Base-by-base conservation (phyloP, 2,888 invertebrate genomes). In the Parochlus steinenii region DNA sequence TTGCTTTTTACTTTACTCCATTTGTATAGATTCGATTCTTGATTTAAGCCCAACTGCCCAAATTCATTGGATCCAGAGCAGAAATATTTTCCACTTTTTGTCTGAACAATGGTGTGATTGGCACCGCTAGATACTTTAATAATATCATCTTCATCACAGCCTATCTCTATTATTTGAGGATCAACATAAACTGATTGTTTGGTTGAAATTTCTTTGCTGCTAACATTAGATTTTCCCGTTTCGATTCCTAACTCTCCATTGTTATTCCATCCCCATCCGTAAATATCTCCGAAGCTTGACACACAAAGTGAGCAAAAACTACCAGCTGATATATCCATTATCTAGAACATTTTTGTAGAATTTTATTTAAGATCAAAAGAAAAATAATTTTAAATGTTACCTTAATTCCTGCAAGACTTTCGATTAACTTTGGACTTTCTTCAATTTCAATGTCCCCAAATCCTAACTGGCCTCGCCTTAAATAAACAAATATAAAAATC, bases 231-330 rank as follows among this genome's bases (percentile, higher is more conserved):
- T 3, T 39, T 29, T 38, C 14, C 30, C 38, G 36, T 22, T 20
- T 56, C 53, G 19, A 79, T 54, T 6, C 90, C 90, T 11, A 92
- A 58, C 55, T 92, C 87, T 0, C 90, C 89, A 47, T 69, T 71
- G 41, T 78, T 74, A 58, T 92, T 92, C 77, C 82, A 87, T 6
- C 92, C 92, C 90, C 92, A 92, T 3, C 70, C 65, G 51, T 89
- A 92, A 0, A 89, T 49, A 53, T 89, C 89, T 10, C 86, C 87
- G 54, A 66, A 69, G 47, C 69, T 65, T 44, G 82, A 83, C 6
- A 87, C 53, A 7, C 77, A 85, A 33, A 76, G 67, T 35, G 75
- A 77, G 54, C 90, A 89, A 89, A 89, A 92, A 7, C 85, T 86
- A 6, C 83, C 85, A 24, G 81, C 75, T 30, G 75, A 66, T 34